Percentiles rank a stretch among this genome's conserved stretches.
Conservation (phyloP, 2,797 vertebrate species). For the Eleutherodactylus coqui region DNA sequence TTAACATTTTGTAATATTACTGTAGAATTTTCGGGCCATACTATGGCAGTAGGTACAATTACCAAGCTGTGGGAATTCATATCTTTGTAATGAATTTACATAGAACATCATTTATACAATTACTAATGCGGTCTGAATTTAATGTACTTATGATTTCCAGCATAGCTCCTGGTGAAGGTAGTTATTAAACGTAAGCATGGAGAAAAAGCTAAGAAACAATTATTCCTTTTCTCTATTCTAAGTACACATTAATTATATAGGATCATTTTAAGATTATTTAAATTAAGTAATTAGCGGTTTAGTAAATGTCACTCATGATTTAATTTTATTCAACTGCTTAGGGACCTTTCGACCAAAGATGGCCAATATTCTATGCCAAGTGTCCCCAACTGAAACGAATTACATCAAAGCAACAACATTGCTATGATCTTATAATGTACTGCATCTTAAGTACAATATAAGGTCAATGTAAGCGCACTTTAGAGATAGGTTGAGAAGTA, state of each 20-base stretch:
- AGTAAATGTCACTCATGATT: conserved; percentile 35
- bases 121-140: conserved; percentile 39
- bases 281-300: conserved; percentile 42
- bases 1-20: background rate
- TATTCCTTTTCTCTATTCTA: conserved; percentile 47
- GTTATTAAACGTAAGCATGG: conserved; percentile 69
- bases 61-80: conserved; percentile 26
- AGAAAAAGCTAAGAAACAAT: conserved; percentile 42
- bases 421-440: background rate
- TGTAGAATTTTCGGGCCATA: background rate
- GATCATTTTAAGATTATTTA: conserved; percentile 48
- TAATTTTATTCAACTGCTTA: conserved; percentile 11
- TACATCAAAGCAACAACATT: background rate
- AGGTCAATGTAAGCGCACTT: background rate
- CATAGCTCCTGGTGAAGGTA: conserved; percentile 70
- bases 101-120: conserved; percentile 55
- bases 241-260: conserved; percentile 52
- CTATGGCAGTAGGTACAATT: conserved; percentile 4
- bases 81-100: conserved; percentile 41
- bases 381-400: background rate
- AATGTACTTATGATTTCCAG: conserved; percentile 57
- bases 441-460: background rate
- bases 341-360: background rate
- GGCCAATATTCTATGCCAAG: background rate
- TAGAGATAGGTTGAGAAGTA: too few relatives aligned